A percentile compares a stretch with the other conserved stretches of the same genome.
These are phyloP conservation scores for Turritopsis dohrnii DNA, from an alignment of 30 jellyfish, hydroid and myxozoan genomes.

Conservation along the genomic window DNA sequence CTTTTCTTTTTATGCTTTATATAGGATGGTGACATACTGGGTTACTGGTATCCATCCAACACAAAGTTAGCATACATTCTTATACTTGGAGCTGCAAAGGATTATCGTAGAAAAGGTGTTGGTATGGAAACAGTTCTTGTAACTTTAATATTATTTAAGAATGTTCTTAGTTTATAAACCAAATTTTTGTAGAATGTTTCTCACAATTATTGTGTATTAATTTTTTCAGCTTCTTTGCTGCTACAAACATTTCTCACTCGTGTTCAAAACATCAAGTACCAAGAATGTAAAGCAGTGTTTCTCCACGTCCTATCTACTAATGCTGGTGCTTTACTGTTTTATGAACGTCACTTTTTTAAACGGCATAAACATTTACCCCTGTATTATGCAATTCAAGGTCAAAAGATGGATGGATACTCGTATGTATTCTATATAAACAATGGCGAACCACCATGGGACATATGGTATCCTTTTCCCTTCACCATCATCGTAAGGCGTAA, in stretches of 20 bases:
- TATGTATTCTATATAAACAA: conserved; percentile 78
- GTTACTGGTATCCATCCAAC: conserved; percentile 89
- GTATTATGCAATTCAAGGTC: conserved; percentile 67
- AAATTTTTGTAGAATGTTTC: background rate
- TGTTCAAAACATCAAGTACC: conserved; percentile 40
- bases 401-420: conserved; percentile 80
- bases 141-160: background rate
- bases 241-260: conserved; percentile 73
- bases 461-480: conserved; percentile 87
- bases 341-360: conserved; percentile 58
- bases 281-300: conserved; percentile 79
- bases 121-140: conserved; percentile 37
- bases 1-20: background rate
- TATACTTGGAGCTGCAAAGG: conserved; percentile 83
- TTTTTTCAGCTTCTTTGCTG: conserved; percentile 63
- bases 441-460: conserved; percentile 87
- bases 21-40: conserved; percentile 82
- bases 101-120: conserved; percentile 81
- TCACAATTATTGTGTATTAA: background rate
- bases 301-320: conserved; percentile 88
- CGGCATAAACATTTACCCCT: conserved; percentile 58
- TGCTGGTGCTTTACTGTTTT: conserved; percentile 68
- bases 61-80: conserved; percentile 87
- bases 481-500: background rate
- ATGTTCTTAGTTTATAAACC: background rate